Evolutionary conservation across 2,888 invertebrate genomes (phyloP), one percentile per base, ranked within the genome.

Genomic region (Nemoura dubitans): DNA sequence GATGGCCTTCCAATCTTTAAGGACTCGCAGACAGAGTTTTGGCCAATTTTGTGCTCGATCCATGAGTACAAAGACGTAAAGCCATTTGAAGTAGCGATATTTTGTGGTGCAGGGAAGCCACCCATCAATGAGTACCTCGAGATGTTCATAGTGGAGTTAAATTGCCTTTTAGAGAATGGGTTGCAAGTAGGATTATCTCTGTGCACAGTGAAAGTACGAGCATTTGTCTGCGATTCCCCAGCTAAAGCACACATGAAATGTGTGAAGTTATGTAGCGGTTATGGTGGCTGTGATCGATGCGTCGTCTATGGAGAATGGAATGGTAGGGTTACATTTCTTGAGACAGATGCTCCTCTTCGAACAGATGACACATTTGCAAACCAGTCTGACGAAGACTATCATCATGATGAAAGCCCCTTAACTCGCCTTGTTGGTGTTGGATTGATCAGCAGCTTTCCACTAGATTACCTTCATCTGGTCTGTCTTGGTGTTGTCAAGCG

Each of bases 391-490:
- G 36, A 36, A 10, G 36, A 36, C 36, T 36, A 36, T 10, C 36
- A 36, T 36, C 36, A 36, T 36, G 36, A 3, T 6, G 36, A 36
- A 36, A 6, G 5, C 36, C 36, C 21, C 83, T 89, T 36, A 86
- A 85, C 21, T 26, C 78, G 42, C 83, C 88, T 59, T 85, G 85
- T 21, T 82, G 42, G 10, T 59, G 88, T 83, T 83, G 86, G 25
- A 84, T 87, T 36, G 85, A n/a, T 87, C 10, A 36, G 78, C 14
- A 25, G 16, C 28, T 85, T 88, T 84, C 76, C 86, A n/a, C 36
- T 88, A 0, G 88, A 88, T 59, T 87, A 88, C 76, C 87, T 88
- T 87, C 88, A 89, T 81, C 84, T 87, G 81, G 26, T 87, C 59
- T 88, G 87, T n/a, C 59, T 88, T 10, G 88, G 88, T 2, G 85